These are phyloP conservation scores for Galaxea fascicularis DNA, from an alignment of 92 coral and sea anemone species.

Conservation along the genomic window DNA sequence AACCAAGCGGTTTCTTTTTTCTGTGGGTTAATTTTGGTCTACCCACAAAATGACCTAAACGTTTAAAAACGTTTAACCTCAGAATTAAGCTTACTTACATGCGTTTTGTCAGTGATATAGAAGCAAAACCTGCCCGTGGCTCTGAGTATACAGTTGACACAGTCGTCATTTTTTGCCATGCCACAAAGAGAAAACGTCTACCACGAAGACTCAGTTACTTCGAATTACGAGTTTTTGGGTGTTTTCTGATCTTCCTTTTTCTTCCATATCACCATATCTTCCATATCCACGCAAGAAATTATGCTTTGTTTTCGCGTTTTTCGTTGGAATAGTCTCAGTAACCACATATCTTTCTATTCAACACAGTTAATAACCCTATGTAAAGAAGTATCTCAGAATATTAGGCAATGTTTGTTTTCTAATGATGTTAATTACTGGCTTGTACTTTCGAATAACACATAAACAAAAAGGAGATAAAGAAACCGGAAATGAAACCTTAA, in stretches of 20 bases:
- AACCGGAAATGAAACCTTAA: too few relatives aligned
- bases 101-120: background rate
- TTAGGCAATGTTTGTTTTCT: background rate
- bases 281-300: too few relatives aligned
- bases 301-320: too few relatives aligned
- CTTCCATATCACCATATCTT: background rate
- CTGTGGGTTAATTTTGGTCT: background rate
- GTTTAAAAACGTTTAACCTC: background rate
- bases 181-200: background rate
- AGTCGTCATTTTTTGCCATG: background rate
- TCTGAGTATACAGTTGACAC: background rate
- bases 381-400: background rate
- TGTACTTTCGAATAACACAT: too few relatives aligned
- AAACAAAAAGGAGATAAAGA: too few relatives aligned
- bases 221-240: background rate
- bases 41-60: background rate
- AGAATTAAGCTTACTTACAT: slow-evolving; percentile 8
- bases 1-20: slow-evolving; percentile 12
- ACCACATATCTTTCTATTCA: background rate
- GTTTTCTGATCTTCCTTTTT: too few relatives aligned
- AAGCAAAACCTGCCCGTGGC: background rate
- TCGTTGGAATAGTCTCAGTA: background rate
- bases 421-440: background rate
- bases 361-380: background rate
- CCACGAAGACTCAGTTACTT: background rate